Evolutionary conservation across 2,797 vertebrate genomes (phyloP).

Genomic region (Somateria mollissima): DNA sequence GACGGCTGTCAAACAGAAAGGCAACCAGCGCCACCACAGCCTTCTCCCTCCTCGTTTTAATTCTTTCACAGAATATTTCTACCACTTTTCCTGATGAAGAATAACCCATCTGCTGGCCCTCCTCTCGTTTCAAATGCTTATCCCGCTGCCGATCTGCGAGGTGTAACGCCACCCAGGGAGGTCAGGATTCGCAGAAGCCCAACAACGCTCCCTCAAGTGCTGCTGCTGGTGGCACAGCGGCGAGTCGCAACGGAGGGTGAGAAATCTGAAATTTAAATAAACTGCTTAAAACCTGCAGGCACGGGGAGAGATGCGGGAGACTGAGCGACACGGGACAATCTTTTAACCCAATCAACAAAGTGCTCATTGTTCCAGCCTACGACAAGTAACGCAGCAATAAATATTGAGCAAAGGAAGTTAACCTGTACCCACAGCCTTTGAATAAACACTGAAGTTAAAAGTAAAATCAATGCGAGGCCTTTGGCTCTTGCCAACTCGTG

Average conservation of each 20-base stretch:
- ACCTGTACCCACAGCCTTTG: conserved; percentile 66
- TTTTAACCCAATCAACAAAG: conserved; percentile 66
- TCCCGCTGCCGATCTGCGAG: background rate
- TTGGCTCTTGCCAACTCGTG: conserved; percentile 39
- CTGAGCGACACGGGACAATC: conserved; percentile 17
- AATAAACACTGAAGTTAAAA: conserved; percentile 67
- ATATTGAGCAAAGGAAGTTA: conserved; percentile 69
- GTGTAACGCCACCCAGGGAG: conserved; percentile 30
- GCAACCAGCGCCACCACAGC: background rate
- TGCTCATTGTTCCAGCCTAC: conserved; percentile 59
- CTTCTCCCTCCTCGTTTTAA: background rate
- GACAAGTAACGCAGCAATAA: conserved; percentile 64
- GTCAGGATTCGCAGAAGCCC: background rate
- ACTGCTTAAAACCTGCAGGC: conserved; percentile 42
- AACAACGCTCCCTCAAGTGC: conserved; percentile 54
- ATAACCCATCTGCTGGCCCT: conserved; percentile 12
- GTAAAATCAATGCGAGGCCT: conserved; percentile 55
- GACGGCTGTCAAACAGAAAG: background rate
- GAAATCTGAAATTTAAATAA: conserved; percentile 71
- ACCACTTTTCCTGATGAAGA: background rate
- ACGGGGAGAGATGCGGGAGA: conserved; percentile 17
- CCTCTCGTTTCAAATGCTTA: conserved; percentile 50
- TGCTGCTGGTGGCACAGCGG: conserved; percentile 33
- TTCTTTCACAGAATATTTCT: background rate
- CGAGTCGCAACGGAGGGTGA: background rate